Conservation (phyloP, 2,113 vertebrate genomes). For the Catharus fuscescens region DNA sequence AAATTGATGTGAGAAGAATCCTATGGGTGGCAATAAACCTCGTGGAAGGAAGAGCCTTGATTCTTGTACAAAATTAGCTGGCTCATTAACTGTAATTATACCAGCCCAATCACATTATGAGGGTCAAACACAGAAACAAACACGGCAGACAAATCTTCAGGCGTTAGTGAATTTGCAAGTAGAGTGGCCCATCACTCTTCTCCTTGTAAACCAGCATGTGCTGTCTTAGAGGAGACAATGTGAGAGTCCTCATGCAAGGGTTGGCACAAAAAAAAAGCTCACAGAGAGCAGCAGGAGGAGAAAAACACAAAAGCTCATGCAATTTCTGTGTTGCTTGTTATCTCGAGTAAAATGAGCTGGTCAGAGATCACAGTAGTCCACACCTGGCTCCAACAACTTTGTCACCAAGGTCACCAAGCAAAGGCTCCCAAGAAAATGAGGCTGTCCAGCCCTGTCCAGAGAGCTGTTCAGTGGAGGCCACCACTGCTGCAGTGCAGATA, state of each 20-base stretch:
- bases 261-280: neutral
- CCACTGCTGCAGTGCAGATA: neutral
- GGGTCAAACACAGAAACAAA: slow-evolving; percentile 24
- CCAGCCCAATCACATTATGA: neutral
- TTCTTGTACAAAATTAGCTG: slow-evolving; percentile 38
- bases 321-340: neutral
- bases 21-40: slow-evolving; percentile 38
- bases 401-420: neutral
- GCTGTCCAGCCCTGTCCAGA: neutral
- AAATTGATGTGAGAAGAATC: neutral
- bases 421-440: neutral
- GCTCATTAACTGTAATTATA: slow-evolving; percentile 15
- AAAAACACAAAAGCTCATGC: neutral
- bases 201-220: neutral
- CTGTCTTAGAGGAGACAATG: neutral
- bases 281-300: neutral
- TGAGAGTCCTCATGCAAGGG: neutral
- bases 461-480: neutral
- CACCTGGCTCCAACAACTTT: neutral
- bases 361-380: neutral
- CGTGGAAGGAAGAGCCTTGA: neutral
- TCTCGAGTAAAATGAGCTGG: rapidly evolving
- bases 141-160: slow-evolving; percentile 25
- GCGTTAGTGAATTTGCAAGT: neutral
- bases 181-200: neutral